Evolutionary conservation across 2,888 invertebrate genomes (phyloP).

Genomic region (Bombylius discolor): DNA sequence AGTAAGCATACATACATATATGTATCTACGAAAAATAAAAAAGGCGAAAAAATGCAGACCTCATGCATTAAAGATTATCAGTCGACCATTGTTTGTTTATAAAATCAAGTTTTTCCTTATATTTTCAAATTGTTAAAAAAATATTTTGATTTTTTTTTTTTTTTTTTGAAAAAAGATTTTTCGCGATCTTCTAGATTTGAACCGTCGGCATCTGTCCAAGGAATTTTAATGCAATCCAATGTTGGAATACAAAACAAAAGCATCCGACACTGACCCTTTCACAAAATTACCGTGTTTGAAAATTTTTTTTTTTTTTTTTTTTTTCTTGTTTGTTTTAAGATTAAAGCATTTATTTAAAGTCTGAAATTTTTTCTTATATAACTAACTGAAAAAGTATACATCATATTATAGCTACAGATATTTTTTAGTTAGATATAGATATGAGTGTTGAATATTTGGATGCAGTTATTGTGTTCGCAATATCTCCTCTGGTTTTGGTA

Average conservation of each 20-base stretch:
- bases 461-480: too few relatives aligned
- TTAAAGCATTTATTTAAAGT: too few relatives aligned
- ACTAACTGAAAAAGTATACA: too few relatives aligned
- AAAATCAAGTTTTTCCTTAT: slow-evolving; percentile 8
- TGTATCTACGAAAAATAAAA: neutral
- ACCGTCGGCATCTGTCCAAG: slow-evolving; percentile 9
- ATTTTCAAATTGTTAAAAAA: neutral
- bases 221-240: slow-evolving; percentile 9
- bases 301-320: too few relatives aligned
- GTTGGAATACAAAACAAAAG: neutral
- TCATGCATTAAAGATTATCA: slow-evolving; percentile 11
- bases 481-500: too few relatives aligned
- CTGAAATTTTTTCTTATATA: too few relatives aligned
- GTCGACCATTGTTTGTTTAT: slow-evolving; percentile 7
- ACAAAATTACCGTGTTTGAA: neutral
- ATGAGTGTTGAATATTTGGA: too few relatives aligned
- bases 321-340: too few relatives aligned
- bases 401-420: too few relatives aligned
- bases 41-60: slow-evolving; percentile 4
- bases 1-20: neutral
- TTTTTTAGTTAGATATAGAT: too few relatives aligned
- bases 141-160: neutral
- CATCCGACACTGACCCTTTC: slow-evolving; percentile 1
- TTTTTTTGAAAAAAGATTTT: slow-evolving; percentile 1
- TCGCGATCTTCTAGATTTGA: neutral